Conservation (phyloP, 64 coral and sea anemone species). For the Exaiptasia diaphana region DNA sequence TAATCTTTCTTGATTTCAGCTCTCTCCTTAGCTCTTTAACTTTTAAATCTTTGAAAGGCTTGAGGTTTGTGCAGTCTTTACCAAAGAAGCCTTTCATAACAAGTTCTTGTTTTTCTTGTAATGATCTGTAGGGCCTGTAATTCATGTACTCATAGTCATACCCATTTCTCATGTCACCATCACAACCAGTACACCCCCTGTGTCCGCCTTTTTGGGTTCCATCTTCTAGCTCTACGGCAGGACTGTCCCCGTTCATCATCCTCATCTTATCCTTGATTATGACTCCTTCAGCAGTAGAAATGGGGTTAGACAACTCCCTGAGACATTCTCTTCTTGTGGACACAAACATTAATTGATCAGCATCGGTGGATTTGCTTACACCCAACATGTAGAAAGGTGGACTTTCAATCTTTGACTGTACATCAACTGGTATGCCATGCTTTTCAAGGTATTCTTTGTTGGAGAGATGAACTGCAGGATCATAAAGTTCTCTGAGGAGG, state of each 20-base stretch:
- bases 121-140: neutral
- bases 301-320: neutral
- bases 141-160: neutral
- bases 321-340: neutral
- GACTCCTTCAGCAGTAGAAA: neutral
- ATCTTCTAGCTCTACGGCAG: conserved; percentile 5
- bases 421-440: neutral
- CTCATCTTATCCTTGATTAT: neutral
- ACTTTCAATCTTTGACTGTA: conserved; percentile 4
- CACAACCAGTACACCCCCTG: conserved; percentile 17
- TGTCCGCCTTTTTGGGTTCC: conserved; percentile 11
- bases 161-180: neutral
- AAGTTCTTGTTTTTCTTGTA: neutral
- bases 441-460: too few relatives aligned
- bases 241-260: conserved; percentile 36
- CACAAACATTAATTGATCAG: conserved; percentile 13
- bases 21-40: conserved; percentile 12
- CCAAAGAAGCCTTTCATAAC: neutral
- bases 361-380: neutral
- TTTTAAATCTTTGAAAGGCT: conserved; percentile 8
- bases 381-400: conserved; percentile 9
- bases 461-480: too few relatives aligned
- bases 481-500: neutral
- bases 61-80: neutral
- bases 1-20: neutral